phyloP scores from a whole-genome alignment of 92 coral and sea anemone species.

The Parazoanthus swiftii region DNA sequence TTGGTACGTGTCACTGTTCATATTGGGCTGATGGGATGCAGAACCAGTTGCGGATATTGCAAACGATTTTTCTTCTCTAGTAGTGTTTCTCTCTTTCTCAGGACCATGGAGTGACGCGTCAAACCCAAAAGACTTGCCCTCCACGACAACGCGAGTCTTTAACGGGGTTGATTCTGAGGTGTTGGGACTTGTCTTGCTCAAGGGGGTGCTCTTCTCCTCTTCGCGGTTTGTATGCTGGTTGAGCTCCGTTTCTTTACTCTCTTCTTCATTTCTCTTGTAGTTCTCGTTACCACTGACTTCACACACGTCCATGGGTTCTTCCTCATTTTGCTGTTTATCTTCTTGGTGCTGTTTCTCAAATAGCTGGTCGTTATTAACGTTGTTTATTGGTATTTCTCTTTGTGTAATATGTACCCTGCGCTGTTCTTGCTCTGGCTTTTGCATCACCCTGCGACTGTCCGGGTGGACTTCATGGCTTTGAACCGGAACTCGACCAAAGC shows the following conservation, averaged over 20 bases:
- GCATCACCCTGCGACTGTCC: neutral
- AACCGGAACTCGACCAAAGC: neutral
- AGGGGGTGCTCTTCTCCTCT: neutral
- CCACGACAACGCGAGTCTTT: neutral
- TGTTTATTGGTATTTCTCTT: too few relatives aligned
- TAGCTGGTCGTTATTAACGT: neutral
- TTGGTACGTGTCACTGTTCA: neutral
- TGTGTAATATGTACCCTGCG: neutral
- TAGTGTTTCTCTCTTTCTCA: neutral
- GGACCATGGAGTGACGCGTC: neutral
- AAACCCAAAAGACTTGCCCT: neutral
- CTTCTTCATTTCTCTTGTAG: neutral
- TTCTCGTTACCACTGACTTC: neutral
- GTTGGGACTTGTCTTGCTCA: neutral
- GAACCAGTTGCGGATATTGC: neutral
- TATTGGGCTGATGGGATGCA: neutral
- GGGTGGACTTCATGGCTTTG: neutral
- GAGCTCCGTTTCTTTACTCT: neutral
- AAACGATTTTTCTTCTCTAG: neutral
- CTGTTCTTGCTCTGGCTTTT: neutral
- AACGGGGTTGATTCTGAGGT: neutral
- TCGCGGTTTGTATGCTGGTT: too few relatives aligned
- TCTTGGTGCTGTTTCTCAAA: neutral
- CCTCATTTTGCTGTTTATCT: neutral
- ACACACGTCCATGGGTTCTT: neutral